These are phyloP conservation scores for Drosophila picticornis DNA, from an alignment of 2,888 invertebrate species.

Conservation along the genomic window DNA sequence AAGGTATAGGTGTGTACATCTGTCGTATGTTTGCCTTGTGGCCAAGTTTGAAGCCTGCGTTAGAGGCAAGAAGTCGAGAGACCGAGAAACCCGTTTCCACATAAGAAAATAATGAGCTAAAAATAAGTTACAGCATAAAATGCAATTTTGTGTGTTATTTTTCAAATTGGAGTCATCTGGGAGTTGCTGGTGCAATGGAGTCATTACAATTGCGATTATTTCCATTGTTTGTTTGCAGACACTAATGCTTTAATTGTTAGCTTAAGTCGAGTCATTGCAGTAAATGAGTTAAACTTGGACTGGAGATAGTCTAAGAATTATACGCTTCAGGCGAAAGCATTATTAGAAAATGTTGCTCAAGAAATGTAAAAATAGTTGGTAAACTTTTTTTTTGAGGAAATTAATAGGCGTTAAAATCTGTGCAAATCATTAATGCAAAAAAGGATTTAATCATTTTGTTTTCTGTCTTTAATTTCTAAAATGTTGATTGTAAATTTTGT, in stretches of 20 bases:
- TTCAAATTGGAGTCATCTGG: slow-evolving; percentile 47
- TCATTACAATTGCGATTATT: slow-evolving; percentile 33
- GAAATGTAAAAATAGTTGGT: neutral
- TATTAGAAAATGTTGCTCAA: neutral
- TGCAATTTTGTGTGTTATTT: slow-evolving; percentile 42
- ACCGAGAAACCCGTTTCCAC: slow-evolving; percentile 68
- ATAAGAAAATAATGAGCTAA: slow-evolving; percentile 62
- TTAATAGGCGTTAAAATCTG: neutral
- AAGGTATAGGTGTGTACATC: slow-evolving; percentile 7
- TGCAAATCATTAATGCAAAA: neutral
- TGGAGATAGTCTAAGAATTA: neutral
- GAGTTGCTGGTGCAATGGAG: slow-evolving; percentile 21
- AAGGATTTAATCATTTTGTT: neutral
- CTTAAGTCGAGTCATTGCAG: slow-evolving; percentile 23
- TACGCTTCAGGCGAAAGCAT: neutral
- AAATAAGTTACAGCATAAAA: slow-evolving; percentile 75
- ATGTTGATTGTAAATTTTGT: neutral
- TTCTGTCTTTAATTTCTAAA: neutral
- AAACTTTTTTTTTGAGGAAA: neutral
- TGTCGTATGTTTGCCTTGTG: slow-evolving; percentile 18
- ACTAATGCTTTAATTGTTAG: slow-evolving; percentile 51
- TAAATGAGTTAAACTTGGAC: slow-evolving; percentile 4
- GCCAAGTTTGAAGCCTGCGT: slow-evolving; percentile 34
- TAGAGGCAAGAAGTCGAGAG: slow-evolving; percentile 54
- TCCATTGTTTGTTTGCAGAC: slow-evolving; percentile 42